Conservation (phyloP, 2,113 vertebrate species). For the Cercocebus atys region DNA sequence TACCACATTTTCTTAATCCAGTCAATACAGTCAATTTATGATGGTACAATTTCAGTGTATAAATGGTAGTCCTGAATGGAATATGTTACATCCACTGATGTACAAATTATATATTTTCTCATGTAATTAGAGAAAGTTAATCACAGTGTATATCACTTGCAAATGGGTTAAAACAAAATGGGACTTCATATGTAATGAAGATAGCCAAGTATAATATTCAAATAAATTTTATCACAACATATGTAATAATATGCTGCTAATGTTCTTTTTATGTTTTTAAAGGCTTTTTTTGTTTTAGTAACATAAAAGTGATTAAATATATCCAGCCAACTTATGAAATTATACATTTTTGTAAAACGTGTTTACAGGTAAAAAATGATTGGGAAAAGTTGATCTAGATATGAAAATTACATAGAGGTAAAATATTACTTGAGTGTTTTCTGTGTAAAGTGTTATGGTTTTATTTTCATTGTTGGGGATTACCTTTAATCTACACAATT, state of each 20-base stretch:
- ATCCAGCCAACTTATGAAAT: not conserved
- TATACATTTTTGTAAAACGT: not conserved
- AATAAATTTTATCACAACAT: not conserved
- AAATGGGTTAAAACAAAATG: not conserved
- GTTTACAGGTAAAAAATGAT: not conserved
- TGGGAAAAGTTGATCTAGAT: not conserved
- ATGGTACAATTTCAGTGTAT: not conserved
- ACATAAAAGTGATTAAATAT: not conserved
- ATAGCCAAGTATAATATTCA: not conserved
- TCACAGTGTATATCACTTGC: not conserved
- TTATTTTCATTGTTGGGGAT: conserved; percentile 72
- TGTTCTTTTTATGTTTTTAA: not conserved
- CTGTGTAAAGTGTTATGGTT: conserved; percentile 60
- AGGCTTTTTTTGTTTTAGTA: not conserved
- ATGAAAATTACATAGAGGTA: not conserved
- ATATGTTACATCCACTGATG: not conserved
- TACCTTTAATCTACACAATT: conserved; percentile 73
- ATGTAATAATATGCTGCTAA: not conserved
- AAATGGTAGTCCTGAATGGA: not conserved
- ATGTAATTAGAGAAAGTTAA: not conserved
- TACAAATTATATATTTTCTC: not conserved
- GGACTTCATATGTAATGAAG: not conserved
- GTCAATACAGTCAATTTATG: not conserved
- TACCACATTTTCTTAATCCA: no score
- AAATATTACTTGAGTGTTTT: not conserved